Evolutionary conservation across 2,113 vertebrate genomes (phyloP).

Genomic region (Indicator maculatus): DNA sequence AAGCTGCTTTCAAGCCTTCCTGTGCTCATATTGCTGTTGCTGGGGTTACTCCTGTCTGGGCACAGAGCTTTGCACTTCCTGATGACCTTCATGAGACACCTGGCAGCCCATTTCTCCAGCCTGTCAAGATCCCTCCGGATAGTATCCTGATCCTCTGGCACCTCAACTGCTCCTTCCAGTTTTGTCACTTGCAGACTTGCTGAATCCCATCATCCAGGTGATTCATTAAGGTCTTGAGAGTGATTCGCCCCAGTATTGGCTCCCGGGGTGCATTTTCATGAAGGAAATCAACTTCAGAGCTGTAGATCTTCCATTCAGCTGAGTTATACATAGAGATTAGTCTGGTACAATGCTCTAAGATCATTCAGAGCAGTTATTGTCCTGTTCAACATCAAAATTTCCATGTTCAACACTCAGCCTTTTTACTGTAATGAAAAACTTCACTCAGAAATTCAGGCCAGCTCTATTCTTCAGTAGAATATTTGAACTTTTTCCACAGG

Average conservation of each 20-base stretch:
- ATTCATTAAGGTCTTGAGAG: background rate
- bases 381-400: background rate
- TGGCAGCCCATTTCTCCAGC: background rate
- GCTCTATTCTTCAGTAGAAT: background rate
- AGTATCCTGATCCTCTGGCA: accelerated
- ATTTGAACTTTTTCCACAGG: background rate
- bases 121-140: background rate
- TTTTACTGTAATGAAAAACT: background rate
- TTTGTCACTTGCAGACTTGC: background rate
- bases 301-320: background rate
- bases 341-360: background rate
- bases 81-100: background rate
- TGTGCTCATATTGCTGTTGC: background rate
- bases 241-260: background rate
- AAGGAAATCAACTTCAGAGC: background rate
- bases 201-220: background rate
- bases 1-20: background rate
- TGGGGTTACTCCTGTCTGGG: background rate
- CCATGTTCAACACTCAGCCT: background rate
- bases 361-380: background rate
- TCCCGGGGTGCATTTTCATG: background rate
- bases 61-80: background rate
- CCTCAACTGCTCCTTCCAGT: background rate
- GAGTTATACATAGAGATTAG: background rate
- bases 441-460: background rate